Evolutionary conservation across 2,797 vertebrate genomes (phyloP).

Genomic region (Muscicapa striata): DNA sequence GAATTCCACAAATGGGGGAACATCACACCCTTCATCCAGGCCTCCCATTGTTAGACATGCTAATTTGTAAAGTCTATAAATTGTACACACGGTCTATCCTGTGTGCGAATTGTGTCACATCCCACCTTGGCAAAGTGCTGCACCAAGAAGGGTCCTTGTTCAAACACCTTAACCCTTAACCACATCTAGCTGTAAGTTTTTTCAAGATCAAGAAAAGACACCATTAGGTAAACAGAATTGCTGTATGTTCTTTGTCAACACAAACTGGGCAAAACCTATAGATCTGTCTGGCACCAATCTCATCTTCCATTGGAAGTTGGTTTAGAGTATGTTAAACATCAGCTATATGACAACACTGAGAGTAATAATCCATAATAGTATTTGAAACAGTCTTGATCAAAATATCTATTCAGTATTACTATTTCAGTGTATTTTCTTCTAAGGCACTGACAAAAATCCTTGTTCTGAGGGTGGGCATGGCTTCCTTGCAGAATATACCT

Average conservation of each 20-base stretch:
- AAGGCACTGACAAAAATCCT: neutral
- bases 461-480: fast-evolving
- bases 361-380: neutral
- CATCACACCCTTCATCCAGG: neutral
- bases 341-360: neutral
- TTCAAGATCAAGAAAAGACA: neutral
- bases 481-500: neutral
- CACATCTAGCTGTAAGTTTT: neutral
- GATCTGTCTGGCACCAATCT: neutral
- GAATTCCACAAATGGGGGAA: neutral
- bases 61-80: neutral
- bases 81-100: neutral
- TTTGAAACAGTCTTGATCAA: neutral
- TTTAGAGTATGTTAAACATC: neutral
- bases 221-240: neutral
- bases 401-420: neutral
- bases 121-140: neutral
- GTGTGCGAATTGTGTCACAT: neutral
- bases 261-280: neutral
- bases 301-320: neutral
- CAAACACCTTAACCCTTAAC: neutral
- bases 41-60: neutral
- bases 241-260: neutral
- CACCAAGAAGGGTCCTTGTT: neutral
- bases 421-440: neutral